phyloP scores from a whole-genome alignment of 2,113 vertebrate genomes.

The Myodes glareolus region DNA sequence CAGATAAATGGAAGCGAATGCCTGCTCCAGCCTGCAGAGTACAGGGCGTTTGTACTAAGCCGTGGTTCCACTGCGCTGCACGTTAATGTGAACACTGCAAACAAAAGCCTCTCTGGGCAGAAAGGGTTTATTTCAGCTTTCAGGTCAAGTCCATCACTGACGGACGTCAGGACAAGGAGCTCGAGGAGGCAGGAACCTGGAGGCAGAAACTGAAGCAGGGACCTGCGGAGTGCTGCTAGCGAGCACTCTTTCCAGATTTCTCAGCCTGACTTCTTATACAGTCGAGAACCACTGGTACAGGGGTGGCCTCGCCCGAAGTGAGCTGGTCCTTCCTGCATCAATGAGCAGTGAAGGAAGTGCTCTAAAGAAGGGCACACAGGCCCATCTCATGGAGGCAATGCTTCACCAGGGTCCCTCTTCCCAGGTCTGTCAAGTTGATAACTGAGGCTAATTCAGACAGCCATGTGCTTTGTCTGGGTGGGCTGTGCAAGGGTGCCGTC shows the following conservation, averaged over 20 bases:
- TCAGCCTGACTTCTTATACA: background rate
- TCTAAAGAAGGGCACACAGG: background rate
- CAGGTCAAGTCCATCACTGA: background rate
- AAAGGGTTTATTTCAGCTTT: background rate
- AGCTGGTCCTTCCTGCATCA: background rate
- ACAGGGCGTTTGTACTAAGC: background rate
- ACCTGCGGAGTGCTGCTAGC: background rate
- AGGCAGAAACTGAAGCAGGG: background rate
- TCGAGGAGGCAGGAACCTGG: background rate
- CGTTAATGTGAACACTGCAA: background rate
- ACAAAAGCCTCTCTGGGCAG: background rate
- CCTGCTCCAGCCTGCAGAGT: background rate
- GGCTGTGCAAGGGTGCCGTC: background rate
- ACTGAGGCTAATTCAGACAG: background rate
- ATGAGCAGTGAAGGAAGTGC: background rate
- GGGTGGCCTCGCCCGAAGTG: background rate
- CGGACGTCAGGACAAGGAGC: background rate
- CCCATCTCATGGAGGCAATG: background rate
- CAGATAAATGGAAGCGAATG: background rate
- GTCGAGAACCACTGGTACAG: background rate
- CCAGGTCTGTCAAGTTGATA: background rate
- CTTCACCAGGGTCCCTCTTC: background rate
- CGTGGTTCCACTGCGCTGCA: background rate
- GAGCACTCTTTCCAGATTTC: background rate
- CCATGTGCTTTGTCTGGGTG: background rate